Evolutionary conservation across 2,888 invertebrate species (phyloP).

Genomic region (Oligia latruncula): DNA sequence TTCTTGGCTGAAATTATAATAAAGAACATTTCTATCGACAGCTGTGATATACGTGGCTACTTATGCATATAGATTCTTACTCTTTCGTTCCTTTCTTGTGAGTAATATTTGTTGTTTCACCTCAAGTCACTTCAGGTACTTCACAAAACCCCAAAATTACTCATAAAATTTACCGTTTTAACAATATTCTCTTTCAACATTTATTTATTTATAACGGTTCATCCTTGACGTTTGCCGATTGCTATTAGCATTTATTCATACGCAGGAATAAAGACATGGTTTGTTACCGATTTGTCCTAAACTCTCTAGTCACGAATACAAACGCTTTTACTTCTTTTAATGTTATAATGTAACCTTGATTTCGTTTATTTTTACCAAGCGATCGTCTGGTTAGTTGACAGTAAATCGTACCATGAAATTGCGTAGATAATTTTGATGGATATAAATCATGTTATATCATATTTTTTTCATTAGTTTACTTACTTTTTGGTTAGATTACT

Average conservation of each 20-base stretch:
- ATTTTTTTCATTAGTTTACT: slow-evolving; percentile 37
- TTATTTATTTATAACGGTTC: slow-evolving; percentile 72
- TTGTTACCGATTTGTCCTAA: slow-evolving; percentile 77
- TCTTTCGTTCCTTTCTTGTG: slow-evolving; percentile 22
- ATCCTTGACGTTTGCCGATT: slow-evolving; percentile 78
- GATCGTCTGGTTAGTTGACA: slow-evolving; percentile 55
- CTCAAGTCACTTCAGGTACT: slow-evolving; percentile 54
- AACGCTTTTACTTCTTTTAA: slow-evolving; percentile 74
- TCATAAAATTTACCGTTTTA: slow-evolving; percentile 70
- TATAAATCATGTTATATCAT: slow-evolving; percentile 57
- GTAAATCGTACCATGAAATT: slow-evolving; percentile 61
- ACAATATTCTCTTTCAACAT: slow-evolving; percentile 56
- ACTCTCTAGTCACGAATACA: slow-evolving; percentile 80
- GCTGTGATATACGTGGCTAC: neutral
- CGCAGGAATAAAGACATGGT: slow-evolving; percentile 73
- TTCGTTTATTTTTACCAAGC: slow-evolving; percentile 65
- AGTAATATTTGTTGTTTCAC: slow-evolving; percentile 46
- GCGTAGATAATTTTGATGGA: slow-evolving; percentile 51
- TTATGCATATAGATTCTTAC: neutral
- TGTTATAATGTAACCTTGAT: slow-evolving; percentile 76
- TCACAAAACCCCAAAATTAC: slow-evolving; percentile 63
- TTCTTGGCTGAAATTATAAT: neutral
- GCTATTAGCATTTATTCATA: slow-evolving; percentile 79
- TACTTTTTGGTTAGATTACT: slow-evolving; percentile 21
- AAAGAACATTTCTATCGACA: neutral